phyloP scores from a whole-genome alignment of 2,888 invertebrate genomes.

The Crocallis elinguaria region DNA sequence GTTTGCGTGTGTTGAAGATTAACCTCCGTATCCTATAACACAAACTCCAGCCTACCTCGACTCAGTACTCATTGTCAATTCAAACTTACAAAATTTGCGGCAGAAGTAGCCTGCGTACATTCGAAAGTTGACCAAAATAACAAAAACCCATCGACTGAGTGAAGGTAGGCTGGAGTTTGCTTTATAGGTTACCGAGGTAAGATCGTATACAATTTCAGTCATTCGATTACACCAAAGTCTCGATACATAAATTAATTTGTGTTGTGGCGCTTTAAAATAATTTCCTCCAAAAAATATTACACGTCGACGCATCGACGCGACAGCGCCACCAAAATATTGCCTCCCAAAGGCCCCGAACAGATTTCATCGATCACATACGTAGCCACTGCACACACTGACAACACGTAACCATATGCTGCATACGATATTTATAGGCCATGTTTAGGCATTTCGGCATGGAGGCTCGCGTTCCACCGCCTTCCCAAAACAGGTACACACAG shows the following conservation, averaged over 20 bases:
- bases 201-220: not conserved
- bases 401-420: constrained; percentile 54
- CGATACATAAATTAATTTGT: not conserved
- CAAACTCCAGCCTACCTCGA: too few species aligned
- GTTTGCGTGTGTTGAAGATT: too few species aligned
- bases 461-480: constrained; percentile 43
- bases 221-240: not conserved
- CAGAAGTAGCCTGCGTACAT: too few species aligned
- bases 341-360: constrained; percentile 36
- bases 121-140: too few species aligned
- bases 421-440: constrained; percentile 74
- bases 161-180: too few species aligned
- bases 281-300: constrained; percentile 22
- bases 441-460: constrained; percentile 69
- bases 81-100: too few species aligned
- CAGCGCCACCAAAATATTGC: constrained; percentile 27
- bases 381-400: constrained; percentile 45
- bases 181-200: too few species aligned
- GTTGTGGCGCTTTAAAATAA: constrained; percentile 4
- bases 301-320: constrained; percentile 14
- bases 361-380: constrained; percentile 46
- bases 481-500: constrained; percentile 12
- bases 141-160: too few species aligned
- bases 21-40: too few species aligned
- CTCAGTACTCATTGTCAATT: too few species aligned